phyloP scores from a whole-genome alignment of 2,113 vertebrate species.

The Isurus oxyrinchus region DNA sequence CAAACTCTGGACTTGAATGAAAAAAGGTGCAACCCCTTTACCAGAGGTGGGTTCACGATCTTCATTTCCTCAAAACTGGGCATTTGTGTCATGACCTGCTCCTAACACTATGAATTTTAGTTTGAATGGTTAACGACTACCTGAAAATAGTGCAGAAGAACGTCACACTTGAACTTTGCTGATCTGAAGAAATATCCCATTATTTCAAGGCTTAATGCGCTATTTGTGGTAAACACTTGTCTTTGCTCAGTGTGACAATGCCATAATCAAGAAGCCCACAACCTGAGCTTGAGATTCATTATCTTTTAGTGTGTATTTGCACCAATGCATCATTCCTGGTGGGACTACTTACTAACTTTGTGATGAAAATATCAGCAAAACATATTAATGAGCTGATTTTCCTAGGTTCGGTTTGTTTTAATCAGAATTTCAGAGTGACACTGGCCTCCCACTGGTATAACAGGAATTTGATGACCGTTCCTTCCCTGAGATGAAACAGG shows the following conservation, averaged over 20 bases:
- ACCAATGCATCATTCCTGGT: neutral
- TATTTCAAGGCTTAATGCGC: neutral
- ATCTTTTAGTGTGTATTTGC: neutral
- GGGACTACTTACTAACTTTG: neutral
- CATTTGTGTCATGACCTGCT: neutral
- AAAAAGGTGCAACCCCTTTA: neutral
- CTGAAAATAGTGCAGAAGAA: neutral
- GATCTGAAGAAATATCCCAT: neutral
- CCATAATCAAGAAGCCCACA: neutral
- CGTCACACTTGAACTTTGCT: neutral
- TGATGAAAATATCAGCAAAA: neutral
- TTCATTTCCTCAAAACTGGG: neutral
- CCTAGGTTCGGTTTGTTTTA: neutral
- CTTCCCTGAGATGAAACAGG: neutral
- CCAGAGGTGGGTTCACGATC: neutral
- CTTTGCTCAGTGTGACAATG: neutral
- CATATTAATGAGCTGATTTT: neutral
- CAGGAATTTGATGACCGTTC: neutral
- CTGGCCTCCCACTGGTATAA: no score
- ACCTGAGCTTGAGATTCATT: neutral
- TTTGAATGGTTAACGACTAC: neutral
- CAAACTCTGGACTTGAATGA: neutral
- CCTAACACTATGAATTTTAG: neutral
- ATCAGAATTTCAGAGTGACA: neutral
- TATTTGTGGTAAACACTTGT: neutral